A percentile compares a stretch with the other conserved stretches of the same genome.
phyloP scores from a whole-genome alignment of 2,797 vertebrate genomes.

The Ctenopoma multispine region DNA sequence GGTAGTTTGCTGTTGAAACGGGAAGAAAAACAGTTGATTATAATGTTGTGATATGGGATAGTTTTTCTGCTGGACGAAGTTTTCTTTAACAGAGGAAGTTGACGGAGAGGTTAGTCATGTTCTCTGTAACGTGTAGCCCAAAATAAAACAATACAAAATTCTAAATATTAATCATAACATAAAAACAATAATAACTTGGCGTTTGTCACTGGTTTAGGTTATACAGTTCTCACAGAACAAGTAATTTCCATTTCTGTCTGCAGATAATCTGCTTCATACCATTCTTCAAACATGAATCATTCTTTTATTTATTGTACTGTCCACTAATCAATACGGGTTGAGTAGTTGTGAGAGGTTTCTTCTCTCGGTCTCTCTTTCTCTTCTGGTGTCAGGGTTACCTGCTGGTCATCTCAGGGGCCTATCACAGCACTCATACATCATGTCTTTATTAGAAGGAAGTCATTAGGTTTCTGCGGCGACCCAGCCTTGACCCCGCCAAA shows the following conservation, averaged over 20 bases:
- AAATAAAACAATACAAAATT: too few relatives aligned
- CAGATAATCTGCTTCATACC: too few relatives aligned
- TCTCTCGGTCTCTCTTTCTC: neutral
- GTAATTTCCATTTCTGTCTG: neutral
- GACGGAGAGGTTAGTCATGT: too few relatives aligned
- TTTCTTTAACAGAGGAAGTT: too few relatives aligned
- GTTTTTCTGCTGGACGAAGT: too few relatives aligned
- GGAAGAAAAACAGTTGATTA: neutral
- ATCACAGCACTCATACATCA: conserved; percentile 83
- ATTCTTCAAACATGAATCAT: neutral
- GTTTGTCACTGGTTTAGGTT: neutral
- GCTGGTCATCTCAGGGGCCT: conserved; percentile 75
- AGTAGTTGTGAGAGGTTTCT: neutral
- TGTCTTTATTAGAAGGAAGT: conserved; percentile 86
- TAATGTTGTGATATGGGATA: too few relatives aligned
- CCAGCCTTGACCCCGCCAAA: conserved; percentile 83
- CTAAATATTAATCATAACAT: too few relatives aligned
- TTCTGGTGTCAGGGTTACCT: conserved; percentile 71
- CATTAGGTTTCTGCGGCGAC: conserved; percentile 78
- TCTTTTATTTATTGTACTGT: neutral
- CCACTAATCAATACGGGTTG: neutral
- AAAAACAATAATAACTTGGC: neutral
- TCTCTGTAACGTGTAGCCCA: too few relatives aligned
- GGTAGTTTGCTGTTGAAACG: neutral
- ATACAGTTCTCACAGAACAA: too few relatives aligned